These are phyloP conservation scores for Drosophila fuyamai DNA, from an alignment of 1,140 invertebrate genomes.

Conservation along the genomic window DNA sequence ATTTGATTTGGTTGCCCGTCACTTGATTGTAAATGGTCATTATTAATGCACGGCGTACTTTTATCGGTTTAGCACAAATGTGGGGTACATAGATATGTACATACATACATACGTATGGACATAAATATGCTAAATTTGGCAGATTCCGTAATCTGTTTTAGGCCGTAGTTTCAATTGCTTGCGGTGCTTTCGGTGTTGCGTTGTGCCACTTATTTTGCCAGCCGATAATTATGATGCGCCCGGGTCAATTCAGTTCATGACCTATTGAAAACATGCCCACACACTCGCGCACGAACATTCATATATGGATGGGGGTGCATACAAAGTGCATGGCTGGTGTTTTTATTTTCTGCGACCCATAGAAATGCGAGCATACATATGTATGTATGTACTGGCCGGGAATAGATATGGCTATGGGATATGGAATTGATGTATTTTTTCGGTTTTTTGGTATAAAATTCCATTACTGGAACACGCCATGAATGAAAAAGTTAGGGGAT, in stretches of 20 bases:
- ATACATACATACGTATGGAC: background rate
- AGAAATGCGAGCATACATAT: background rate
- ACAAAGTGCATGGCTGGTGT: conserved; percentile 34
- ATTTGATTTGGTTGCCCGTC: conserved; percentile 2
- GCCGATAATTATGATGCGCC: conserved; percentile 58
- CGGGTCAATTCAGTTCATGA: conserved; percentile 79
- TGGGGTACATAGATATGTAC: too few species aligned
- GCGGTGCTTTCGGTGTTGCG: background rate
- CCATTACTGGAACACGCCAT: conserved; percentile 76
- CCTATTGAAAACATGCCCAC: conserved; percentile 59
- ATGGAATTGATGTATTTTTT: conserved; percentile 36
- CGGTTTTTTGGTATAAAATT: conserved; percentile 67
- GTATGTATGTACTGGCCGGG: conserved; percentile 2
- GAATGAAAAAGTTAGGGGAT: conserved; percentile 79
- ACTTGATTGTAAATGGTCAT: conserved; percentile 25
- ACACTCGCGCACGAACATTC: conserved; percentile 17
- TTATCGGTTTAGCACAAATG: background rate
- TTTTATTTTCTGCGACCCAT: conserved; percentile 14
- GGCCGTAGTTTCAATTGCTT: background rate
- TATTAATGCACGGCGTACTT: conserved; percentile 23
- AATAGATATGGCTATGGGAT: conserved; percentile 12
- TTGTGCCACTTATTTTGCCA: conserved; percentile 26
- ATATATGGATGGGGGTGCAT: conserved; percentile 25
- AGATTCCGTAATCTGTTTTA: conserved; percentile 8
- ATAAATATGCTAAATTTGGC: conserved; percentile 1